Conservation (phyloP, 2,113 vertebrate genomes). For the Dunckerocampus dactyliophorus region DNA sequence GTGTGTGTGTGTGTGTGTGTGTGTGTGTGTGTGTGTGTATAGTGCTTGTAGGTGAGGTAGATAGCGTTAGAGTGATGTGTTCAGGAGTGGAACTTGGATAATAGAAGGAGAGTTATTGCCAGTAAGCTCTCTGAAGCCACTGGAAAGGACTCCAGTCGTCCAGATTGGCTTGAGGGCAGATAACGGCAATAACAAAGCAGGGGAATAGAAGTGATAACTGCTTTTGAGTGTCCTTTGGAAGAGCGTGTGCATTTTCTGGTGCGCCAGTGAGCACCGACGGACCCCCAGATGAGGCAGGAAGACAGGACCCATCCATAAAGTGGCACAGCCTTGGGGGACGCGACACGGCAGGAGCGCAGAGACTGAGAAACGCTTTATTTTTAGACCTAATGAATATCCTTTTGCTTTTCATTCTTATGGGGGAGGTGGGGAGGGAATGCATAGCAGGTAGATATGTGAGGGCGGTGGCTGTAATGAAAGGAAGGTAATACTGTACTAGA, state of each 20-base stretch:
- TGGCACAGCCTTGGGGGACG: conserved; percentile 49
- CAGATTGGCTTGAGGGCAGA: conserved; percentile 39
- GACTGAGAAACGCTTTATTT: conserved; percentile 59
- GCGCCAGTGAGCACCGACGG: conserved; percentile 22
- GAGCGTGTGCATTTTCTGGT: conserved; percentile 3
- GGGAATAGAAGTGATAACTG: conserved; percentile 47
- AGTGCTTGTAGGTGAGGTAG: conserved; percentile 25
- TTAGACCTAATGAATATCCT: conserved; percentile 72
- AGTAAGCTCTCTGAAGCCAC: conserved; percentile 15
- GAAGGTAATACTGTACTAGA: conserved; percentile 6
- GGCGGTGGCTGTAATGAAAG: conserved; percentile 8
- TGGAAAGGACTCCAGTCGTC: conserved; percentile 26
- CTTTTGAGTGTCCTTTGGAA: conserved; percentile 40
- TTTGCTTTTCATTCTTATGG: conserved; percentile 28
- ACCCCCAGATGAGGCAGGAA: conserved; percentile 41
- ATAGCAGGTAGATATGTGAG: neutral
- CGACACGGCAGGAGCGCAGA: conserved; percentile 47
- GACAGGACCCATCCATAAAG: conserved; percentile 68
- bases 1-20: conserved; percentile 10
- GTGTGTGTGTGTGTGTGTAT: conserved; percentile 6
- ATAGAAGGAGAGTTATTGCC: conserved; percentile 44
- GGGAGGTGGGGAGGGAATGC: neutral
- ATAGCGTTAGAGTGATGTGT: conserved; percentile 28
- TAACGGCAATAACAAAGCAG: conserved; percentile 42
- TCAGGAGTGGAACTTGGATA: conserved; percentile 36